Evolutionary conservation across 2,797 vertebrate genomes (phyloP), one percentile per base, ranked within the genome.

Genomic region (Cetoscarus ocellatus): DNA sequence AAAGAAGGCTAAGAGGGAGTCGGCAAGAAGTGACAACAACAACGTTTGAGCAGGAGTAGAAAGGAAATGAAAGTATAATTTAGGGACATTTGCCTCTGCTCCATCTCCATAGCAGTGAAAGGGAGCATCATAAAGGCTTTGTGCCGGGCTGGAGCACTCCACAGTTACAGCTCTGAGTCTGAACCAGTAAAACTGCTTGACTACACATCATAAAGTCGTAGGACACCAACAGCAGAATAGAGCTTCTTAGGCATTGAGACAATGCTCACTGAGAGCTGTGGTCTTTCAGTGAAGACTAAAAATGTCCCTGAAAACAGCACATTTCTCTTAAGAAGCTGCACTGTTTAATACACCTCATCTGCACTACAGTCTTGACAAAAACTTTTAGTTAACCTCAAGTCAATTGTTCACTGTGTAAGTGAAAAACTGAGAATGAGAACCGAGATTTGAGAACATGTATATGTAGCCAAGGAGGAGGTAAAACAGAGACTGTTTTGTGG

Each of bases 71-170:
- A 60, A 77, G 82, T 57, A 39, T 18, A 63, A 81, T 75, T 87
- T 78, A 80, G 66, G 64, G 73, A 75, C 7, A 19, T 76, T 86
- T 83, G 72, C 60, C 53, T 81, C 70, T 12, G 4, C 51, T 71
- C 73, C 35, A 80, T 92, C 80, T 84, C 87, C 74, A 86, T 82
- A 77, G 80, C 79, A 82, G 73, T 83, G 85, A 87, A 89, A 77
- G 48, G 84, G 51, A 77, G 78, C 70, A 83, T 79, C 77, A 77
- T 88, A 85, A 88, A 89, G 56, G 63, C 86, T 88, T 88, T 88
- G 85, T 89, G 72, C 59, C 75, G 58, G 59, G 60, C 50, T 63
- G 43, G 53, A 80, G 68, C 85, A 84, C 81, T 77, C 59, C 63
- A 61, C 85, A 82, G 79, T 82, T 77, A 69, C 67, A 18, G 73